Conservation (phyloP, 92 coral and sea anemone species). For the Blastomussa wellsi region DNA sequence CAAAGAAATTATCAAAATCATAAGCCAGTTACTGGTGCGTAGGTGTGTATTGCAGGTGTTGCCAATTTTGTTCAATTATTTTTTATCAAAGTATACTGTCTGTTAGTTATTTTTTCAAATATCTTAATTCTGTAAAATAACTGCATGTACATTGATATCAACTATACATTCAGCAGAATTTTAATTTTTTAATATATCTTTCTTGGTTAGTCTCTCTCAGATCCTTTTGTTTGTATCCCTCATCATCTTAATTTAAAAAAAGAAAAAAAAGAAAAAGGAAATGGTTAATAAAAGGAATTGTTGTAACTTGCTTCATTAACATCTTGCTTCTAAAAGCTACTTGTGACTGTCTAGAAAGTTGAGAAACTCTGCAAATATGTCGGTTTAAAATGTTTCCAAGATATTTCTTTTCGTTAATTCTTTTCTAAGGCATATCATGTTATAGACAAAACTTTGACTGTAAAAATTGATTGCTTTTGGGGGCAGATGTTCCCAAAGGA, state of each 20-base stretch:
- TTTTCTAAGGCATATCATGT: background rate
- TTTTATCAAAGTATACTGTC: conserved; percentile 27
- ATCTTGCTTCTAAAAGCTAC: background rate
- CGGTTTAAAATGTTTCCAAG: conserved; percentile 3
- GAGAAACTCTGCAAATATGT: background rate
- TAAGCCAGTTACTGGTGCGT: background rate
- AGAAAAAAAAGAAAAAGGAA: background rate
- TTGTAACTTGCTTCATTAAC: background rate
- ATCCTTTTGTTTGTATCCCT: background rate
- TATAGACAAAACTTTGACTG: conserved; percentile 41
- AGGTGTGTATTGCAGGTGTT: conserved; percentile 13
- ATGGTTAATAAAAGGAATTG: background rate
- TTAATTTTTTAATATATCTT: background rate
- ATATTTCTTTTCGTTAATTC: conserved; percentile 1
- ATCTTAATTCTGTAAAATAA: background rate
- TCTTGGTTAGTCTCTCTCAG: background rate
- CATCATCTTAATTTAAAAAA: background rate
- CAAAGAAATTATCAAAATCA: background rate
- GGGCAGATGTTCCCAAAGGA: conserved; percentile 31
- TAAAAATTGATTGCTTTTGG: conserved; percentile 38
- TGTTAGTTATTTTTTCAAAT: conserved; percentile 16
- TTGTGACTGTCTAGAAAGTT: background rate
- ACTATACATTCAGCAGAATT: background rate
- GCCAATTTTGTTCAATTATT: conserved; percentile 25
- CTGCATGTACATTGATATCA: background rate